phyloP scores from a whole-genome alignment of 2,113 vertebrate species.

The Periophthalmus modestus region DNA sequence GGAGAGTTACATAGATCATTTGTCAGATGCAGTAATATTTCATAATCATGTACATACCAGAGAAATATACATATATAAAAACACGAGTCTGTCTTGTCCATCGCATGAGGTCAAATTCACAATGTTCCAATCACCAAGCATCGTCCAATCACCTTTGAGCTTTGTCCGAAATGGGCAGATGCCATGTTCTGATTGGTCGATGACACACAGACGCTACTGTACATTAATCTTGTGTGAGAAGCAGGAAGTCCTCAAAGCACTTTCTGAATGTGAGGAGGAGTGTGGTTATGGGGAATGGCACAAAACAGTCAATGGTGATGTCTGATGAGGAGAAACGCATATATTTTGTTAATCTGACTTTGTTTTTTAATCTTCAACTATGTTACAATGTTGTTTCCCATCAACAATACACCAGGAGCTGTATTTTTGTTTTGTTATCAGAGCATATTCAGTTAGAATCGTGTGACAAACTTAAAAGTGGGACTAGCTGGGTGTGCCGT shows the following conservation, averaged over 20 bases:
- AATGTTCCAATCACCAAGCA: constrained; percentile 61
- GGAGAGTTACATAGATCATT: constrained; percentile 57
- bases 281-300: constrained; percentile 47
- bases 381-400: background rate
- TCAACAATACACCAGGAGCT: background rate
- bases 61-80: constrained; percentile 67
- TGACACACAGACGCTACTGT: constrained; percentile 37
- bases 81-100: constrained; percentile 51
- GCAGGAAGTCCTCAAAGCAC: constrained; percentile 56
- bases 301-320: background rate
- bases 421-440: background rate
- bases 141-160: constrained; percentile 3
- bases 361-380: no score
- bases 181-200: background rate
- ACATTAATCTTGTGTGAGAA: constrained; percentile 55
- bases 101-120: constrained; percentile 61
- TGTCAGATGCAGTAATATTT: constrained; percentile 66
- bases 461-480: no score
- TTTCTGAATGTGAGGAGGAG: constrained; percentile 18
- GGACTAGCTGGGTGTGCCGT: no score
- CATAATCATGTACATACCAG: constrained; percentile 64
- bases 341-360: background rate
- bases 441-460: no score
- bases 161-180: background rate
- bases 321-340: background rate